A percentile compares a stretch with the other conserved stretches of the same genome.
Evolutionary conservation across 2,888 invertebrate genomes (phyloP).

Genomic region (Ichneumoninae sp.): DNA sequence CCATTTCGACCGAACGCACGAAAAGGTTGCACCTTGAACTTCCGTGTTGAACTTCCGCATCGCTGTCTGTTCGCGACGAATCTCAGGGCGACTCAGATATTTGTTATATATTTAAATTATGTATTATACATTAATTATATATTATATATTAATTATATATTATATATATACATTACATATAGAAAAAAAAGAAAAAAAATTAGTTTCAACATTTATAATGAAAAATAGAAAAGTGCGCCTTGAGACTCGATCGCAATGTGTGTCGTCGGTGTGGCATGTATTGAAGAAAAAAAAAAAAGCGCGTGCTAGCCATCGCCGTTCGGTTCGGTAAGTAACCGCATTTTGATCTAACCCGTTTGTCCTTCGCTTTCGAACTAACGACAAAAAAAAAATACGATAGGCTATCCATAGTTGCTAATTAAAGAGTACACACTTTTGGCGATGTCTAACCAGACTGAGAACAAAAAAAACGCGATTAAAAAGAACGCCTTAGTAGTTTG

Average conservation of each 20-base stretch:
- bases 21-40: conserved; percentile 34
- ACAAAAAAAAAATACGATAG: conserved; percentile 40
- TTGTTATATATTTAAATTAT: background rate
- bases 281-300: conserved; percentile 64
- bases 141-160: too few species aligned
- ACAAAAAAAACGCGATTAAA: conserved; percentile 6
- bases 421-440: conserved; percentile 35
- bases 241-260: conserved; percentile 44
- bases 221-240: background rate
- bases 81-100: conserved; percentile 37
- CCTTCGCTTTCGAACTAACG: conserved; percentile 64
- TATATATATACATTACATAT: background rate
- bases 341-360: conserved; percentile 60
- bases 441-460: conserved; percentile 41
- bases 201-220: background rate
- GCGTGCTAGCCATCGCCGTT: conserved; percentile 69
- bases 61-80: conserved; percentile 53
- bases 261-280: conserved; percentile 72
- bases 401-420: conserved; percentile 47
- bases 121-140: too few species aligned
- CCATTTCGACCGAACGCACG: conserved; percentile 48
- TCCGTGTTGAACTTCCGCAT: conserved; percentile 45
- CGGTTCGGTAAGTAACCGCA: conserved; percentile 75
- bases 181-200: background rate
- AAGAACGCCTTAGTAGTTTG: conserved; percentile 37